Conservation (phyloP, 2,113 vertebrate species). For the Apodemus sylvaticus region DNA sequence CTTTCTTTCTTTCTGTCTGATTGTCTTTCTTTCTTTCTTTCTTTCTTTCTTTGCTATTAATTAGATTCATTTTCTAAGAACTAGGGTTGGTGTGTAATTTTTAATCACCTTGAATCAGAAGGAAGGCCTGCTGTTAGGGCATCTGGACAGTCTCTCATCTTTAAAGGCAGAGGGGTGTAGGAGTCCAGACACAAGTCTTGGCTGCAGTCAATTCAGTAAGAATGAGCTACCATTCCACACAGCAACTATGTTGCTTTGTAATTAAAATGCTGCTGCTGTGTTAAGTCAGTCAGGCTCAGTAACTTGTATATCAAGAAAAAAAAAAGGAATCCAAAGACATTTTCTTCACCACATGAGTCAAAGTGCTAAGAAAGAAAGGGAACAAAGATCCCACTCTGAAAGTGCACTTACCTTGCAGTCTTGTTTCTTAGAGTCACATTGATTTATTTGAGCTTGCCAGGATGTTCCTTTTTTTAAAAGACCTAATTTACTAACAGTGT, state of each 20-base stretch:
- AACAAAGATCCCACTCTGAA: conserved; percentile 25
- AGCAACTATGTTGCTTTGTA: conserved; percentile 46
- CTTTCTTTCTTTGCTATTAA: not conserved
- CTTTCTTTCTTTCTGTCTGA: accelerated
- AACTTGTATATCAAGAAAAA: conserved; percentile 62
- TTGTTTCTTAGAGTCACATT: conserved; percentile 20
- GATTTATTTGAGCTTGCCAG: conserved; percentile 68
- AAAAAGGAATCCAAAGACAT: conserved; percentile 62
- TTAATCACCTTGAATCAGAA: conserved; percentile 69
- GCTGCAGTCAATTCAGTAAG: not conserved
- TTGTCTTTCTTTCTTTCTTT: too few species aligned
- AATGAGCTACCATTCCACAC: not conserved
- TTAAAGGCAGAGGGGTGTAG: conserved; percentile 27
- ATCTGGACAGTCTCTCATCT: conserved; percentile 52
- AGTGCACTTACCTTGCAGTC: conserved; percentile 63
- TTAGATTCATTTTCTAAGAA: conserved; percentile 6
- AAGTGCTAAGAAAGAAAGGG: conserved; percentile 61
- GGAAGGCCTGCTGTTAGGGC: conserved; percentile 54
- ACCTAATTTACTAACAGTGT: conserved; percentile 79
- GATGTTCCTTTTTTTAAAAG: conserved; percentile 69
- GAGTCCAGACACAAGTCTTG: conserved; percentile 2
- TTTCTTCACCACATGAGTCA: conserved; percentile 66
- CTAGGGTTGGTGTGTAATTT: conserved; percentile 8
- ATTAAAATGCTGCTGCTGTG: conserved; percentile 75
- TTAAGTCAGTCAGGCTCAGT: conserved; percentile 48